phyloP scores from a whole-genome alignment of 1,140 invertebrate genomes.

The Ostrea edulis region DNA sequence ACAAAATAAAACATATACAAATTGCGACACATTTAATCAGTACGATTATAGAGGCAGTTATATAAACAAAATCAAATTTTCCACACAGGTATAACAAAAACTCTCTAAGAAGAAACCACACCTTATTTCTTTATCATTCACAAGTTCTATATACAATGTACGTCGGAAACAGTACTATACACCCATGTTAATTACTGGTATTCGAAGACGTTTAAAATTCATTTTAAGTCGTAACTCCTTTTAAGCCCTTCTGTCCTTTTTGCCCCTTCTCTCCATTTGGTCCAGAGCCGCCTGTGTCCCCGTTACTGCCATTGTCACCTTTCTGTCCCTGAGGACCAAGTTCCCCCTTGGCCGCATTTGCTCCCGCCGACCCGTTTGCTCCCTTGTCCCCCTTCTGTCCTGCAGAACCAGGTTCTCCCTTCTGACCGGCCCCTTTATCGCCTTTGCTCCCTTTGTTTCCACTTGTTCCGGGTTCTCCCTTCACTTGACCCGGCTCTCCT shows the following conservation, averaged over 20 bases:
- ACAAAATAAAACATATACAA: no score
- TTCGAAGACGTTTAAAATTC: no score
- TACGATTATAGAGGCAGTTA: no score
- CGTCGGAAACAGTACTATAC: no score
- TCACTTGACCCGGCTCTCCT: not conserved
- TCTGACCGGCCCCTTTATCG: not conserved
- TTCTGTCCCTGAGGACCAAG: not conserved
- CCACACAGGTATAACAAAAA: no score
- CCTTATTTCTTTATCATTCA: no score
- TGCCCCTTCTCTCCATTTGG: not conserved
- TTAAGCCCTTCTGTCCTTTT: not conserved
- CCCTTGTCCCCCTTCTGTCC: conserved; percentile 1
- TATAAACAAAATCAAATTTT: no score
- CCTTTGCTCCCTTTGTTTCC: not conserved
- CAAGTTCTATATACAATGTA: no score
- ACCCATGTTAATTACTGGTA: no score
- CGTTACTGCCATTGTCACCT: not conserved
- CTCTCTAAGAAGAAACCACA: no score
- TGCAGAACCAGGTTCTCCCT: not conserved
- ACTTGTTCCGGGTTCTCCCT: not conserved
- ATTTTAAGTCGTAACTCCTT: no score
- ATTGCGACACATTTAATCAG: no score
- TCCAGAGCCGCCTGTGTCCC: not conserved
- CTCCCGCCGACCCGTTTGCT: not conserved
- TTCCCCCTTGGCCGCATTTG: not conserved